phyloP scores from a whole-genome alignment of 2,888 invertebrate species.

The Exocentrus adspersus region DNA sequence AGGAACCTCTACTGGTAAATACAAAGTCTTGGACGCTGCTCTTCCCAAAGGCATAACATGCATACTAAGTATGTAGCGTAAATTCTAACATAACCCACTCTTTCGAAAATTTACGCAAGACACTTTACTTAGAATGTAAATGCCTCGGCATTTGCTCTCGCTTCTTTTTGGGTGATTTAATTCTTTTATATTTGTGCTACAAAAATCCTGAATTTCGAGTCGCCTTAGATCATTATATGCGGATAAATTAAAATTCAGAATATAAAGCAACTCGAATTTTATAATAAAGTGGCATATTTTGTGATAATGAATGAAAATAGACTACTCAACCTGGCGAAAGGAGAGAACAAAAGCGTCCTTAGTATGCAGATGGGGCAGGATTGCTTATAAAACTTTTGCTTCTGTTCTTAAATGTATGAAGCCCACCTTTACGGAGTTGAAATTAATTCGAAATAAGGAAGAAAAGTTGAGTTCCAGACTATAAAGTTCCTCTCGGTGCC shows the following conservation, averaged over 20 bases:
- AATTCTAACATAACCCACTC: background rate
- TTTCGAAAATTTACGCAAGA: no score
- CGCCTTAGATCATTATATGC: background rate
- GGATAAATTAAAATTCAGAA: background rate
- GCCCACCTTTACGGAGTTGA: background rate
- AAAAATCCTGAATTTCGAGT: background rate
- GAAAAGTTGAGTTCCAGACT: background rate
- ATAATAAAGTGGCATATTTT: background rate
- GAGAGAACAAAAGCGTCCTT: background rate
- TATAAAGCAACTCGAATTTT: background rate
- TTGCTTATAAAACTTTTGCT: constrained; percentile 3
- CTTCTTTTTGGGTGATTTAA: no score
- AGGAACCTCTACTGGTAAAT: background rate
- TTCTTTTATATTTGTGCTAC: no score
- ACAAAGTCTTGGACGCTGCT: constrained; percentile 2
- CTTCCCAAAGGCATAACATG: background rate
- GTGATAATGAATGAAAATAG: background rate
- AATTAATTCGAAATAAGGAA: background rate
- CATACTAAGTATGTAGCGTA: constrained; percentile 7
- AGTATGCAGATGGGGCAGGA: constrained; percentile 1
- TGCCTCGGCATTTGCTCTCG: no score
- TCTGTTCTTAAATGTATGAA: background rate
- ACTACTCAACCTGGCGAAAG: background rate
- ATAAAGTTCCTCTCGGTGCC: background rate
- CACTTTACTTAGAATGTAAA: no score